phyloP scores from a whole-genome alignment of 2,888 invertebrate genomes.

The Tortrix viridana region DNA sequence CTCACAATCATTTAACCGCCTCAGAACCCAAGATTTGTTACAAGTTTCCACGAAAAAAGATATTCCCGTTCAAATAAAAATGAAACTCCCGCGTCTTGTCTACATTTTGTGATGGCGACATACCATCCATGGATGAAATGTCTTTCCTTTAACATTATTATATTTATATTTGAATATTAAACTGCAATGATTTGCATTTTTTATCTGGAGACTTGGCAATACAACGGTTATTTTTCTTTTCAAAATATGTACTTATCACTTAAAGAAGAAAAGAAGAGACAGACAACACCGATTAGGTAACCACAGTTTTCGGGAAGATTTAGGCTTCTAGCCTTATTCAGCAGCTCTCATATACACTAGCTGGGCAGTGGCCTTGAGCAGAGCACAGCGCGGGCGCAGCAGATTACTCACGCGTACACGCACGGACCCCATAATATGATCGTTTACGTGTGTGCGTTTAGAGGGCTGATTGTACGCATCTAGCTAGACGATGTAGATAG shows the following conservation, averaged over 20 bases:
- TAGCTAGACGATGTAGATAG: slow-evolving; percentile 1
- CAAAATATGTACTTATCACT: no score
- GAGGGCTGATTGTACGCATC: slow-evolving; percentile 47
- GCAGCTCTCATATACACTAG: slow-evolving; percentile 50
- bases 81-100: background rate
- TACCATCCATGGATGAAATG: background rate
- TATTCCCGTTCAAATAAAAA: slow-evolving; percentile 39
- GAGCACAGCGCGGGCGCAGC: slow-evolving; percentile 34
- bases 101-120: background rate
- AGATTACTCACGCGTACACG: slow-evolving; percentile 46
- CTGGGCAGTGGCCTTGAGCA: slow-evolving; percentile 78
- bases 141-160: background rate
- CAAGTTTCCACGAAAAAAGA: slow-evolving; percentile 30
- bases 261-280: no score
- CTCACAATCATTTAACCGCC: slow-evolving; percentile 52
- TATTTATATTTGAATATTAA: background rate
- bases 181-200: no score
- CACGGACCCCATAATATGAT: slow-evolving; percentile 44
- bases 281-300: no score
- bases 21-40: slow-evolving; percentile 27
- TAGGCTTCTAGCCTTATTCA: slow-evolving; percentile 9
- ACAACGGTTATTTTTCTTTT: no score
- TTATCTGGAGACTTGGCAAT: background rate
- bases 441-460: slow-evolving; percentile 46
- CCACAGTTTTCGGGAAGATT: no score